Percentiles rank a stretch among this genome's conserved stretches.
Conservation (phyloP, 2,113 vertebrate genomes). For the Datnioides undecimradiatus region DNA sequence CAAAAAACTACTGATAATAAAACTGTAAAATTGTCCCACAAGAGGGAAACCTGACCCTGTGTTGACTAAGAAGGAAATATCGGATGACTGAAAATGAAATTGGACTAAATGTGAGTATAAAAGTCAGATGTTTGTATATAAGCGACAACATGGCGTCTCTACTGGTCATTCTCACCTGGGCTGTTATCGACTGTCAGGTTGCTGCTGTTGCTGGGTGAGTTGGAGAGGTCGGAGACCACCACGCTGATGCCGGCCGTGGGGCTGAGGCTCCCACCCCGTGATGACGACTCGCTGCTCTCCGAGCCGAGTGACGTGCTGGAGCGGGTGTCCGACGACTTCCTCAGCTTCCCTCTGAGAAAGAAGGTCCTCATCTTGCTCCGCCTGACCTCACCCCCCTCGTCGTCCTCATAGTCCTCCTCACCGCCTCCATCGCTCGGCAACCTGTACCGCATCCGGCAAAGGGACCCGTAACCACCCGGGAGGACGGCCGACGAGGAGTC, state of each 20-base stretch:
- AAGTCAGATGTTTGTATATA: neutral
- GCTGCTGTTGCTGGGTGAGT: conserved; percentile 89
- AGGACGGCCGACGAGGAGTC: conserved; percentile 89
- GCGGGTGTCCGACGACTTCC: conserved; percentile 92
- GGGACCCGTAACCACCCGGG: conserved; percentile 78
- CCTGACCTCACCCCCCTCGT: conserved; percentile 86
- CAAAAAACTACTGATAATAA: neutral
- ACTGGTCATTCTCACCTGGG: conserved; percentile 82
- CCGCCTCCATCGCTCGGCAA: conserved; percentile 85
- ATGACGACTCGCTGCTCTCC: conserved; percentile 93
- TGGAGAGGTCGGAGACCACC: conserved; percentile 82
- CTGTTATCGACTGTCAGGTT: conserved; percentile 90
- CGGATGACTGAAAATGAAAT: neutral
- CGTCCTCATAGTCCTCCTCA: conserved; percentile 89
- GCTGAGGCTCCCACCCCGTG: conserved; percentile 88
- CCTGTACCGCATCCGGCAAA: conserved; percentile 67
- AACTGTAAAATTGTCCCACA: neutral
- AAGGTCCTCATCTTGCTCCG: conserved; percentile 90
- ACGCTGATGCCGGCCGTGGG: conserved; percentile 86
- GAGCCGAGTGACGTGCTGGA: conserved; percentile 95
- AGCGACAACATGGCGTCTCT: neutral
- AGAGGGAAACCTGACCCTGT: neutral
- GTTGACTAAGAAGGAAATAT: neutral
- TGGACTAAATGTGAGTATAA: neutral
- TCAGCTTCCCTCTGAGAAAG: conserved; percentile 90